Conservation (phyloP, 2,113 vertebrate species). For the Aldabrachelys gigantea region DNA sequence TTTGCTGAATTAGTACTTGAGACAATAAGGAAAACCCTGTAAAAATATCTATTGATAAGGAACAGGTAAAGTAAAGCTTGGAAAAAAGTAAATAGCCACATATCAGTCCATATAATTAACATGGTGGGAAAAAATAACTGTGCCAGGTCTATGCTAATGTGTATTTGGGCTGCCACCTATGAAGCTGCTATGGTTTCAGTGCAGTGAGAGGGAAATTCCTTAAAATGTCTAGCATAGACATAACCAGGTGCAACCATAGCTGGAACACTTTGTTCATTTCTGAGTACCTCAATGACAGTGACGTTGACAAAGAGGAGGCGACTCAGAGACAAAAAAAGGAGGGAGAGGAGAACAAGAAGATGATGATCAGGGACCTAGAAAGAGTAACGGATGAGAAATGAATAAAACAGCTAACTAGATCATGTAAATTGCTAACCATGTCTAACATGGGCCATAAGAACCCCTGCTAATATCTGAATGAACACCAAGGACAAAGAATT, state of each 20-base stretch:
- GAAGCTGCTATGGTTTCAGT: background rate
- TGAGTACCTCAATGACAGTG: background rate
- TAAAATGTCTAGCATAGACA: background rate
- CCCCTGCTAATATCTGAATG: background rate
- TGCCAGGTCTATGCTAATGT: background rate
- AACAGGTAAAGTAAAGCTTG: constrained; percentile 25
- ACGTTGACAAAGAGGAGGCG: background rate
- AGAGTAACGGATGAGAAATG: background rate
- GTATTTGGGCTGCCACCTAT: constrained; percentile 4
- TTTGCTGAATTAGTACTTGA: constrained; percentile 39
- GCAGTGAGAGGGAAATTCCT: constrained; percentile 2
- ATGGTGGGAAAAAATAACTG: background rate
- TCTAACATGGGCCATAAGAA: background rate
- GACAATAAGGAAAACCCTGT: constrained; percentile 42
- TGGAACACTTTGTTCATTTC: background rate
- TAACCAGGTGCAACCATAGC: background rate
- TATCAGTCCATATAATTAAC: background rate
- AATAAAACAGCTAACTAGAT: background rate
- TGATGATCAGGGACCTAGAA: background rate
- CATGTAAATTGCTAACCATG: background rate
- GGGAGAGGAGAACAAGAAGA: background rate
- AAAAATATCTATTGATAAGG: constrained; percentile 49
- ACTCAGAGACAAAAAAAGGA: background rate
- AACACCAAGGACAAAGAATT: background rate
- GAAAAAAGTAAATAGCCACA: constrained; percentile 28